Percentiles rank a stretch among this genome's conserved stretches.
These are phyloP conservation scores for Hyposmocoma kahamanoa DNA, from an alignment of 1,140 invertebrate genomes.

Conservation along the genomic window DNA sequence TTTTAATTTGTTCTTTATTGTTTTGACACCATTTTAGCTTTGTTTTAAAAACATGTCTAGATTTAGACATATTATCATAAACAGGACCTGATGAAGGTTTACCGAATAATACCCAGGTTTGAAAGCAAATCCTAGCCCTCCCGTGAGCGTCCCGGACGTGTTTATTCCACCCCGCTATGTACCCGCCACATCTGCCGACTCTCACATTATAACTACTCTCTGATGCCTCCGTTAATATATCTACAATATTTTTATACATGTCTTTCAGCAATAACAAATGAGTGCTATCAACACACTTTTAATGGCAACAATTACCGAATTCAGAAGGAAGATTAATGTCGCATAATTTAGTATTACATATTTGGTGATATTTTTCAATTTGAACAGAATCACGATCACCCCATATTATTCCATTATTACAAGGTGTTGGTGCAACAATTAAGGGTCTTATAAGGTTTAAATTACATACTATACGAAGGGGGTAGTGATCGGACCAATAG, in stretches of 20 bases:
- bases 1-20: constrained; percentile 9
- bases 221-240: neutral
- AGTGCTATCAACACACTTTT: neutral
- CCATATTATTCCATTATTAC: neutral
- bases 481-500: constrained; percentile 9
- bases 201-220: neutral
- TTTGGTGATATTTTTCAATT: neutral
- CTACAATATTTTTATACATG: neutral
- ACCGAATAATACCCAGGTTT: neutral
- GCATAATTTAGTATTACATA: neutral
- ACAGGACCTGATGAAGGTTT: neutral
- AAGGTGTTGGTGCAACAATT: neutral
- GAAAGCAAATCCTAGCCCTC: constrained; percentile 3
- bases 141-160: constrained; percentile 3
- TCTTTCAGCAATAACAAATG: neutral
- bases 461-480: neutral
- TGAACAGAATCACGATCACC: neutral
- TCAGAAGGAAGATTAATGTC: neutral
- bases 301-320: neutral
- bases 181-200: no score
- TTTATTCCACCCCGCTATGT: constrained; percentile 5
- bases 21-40: constrained; percentile 9
- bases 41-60: neutral
- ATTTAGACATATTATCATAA: constrained; percentile 4
- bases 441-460: neutral